Conservation (phyloP, 2,797 vertebrate genomes). For the Malurus leucopterus region DNA sequence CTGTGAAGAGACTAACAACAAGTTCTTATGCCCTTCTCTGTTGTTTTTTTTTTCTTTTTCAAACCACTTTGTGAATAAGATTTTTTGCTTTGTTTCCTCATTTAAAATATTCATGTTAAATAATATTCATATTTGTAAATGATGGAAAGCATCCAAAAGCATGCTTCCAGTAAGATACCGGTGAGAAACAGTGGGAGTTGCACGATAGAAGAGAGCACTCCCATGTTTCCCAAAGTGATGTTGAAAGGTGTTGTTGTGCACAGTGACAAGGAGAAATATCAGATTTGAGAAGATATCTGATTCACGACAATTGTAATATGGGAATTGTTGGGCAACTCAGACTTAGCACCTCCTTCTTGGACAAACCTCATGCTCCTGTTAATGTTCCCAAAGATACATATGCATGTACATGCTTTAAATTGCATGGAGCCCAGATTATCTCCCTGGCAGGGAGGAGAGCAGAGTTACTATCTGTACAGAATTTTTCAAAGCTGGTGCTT, state of each 20-base stretch:
- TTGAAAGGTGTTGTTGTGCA: constrained; percentile 3
- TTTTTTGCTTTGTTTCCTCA: not conserved
- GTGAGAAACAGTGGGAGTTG: not conserved
- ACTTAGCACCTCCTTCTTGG: not conserved
- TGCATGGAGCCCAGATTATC: not conserved
- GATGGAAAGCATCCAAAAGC: not conserved
- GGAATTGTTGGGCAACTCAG: not conserved
- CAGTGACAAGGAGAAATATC: not conserved
- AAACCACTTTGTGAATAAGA: not conserved
- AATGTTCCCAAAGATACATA: not conserved
- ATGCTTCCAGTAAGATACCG: not conserved
- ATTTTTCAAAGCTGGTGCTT: constrained; percentile 31
- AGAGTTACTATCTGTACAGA: not conserved
- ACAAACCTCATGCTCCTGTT: not conserved
- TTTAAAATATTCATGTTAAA: not conserved
- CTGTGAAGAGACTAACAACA: not conserved
- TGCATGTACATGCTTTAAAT: not conserved
- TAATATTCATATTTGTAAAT: not conserved
- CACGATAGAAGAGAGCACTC: not conserved
- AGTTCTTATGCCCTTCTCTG: not conserved
- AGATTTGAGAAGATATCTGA: not conserved
- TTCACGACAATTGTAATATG: not conserved
- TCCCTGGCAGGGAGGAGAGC: constrained; percentile 1
- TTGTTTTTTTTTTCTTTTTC: not conserved
- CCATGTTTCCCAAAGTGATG: not conserved